phyloP scores from a whole-genome alignment of 2,888 invertebrate genomes.

The Actias luna region DNA sequence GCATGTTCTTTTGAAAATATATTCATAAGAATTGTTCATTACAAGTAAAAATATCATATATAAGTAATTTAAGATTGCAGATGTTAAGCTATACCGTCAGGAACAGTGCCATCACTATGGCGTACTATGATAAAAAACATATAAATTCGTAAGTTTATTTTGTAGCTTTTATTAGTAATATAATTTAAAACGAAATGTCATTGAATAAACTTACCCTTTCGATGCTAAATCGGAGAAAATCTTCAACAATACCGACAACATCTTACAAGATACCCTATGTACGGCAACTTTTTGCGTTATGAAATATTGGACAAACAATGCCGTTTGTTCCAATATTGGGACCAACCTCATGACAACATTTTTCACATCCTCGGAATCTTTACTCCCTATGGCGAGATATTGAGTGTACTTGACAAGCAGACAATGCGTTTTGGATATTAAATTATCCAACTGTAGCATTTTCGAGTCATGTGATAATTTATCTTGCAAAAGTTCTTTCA shows the following conservation, averaged over 20 bases:
- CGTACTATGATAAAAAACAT: not conserved
- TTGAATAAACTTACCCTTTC: slow-evolving; percentile 80
- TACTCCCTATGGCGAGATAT: slow-evolving; percentile 48
- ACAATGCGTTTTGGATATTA: slow-evolving; percentile 63
- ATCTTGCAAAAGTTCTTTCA: slow-evolving; percentile 85
- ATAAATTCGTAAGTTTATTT: not conserved
- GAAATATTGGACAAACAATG: slow-evolving; percentile 88
- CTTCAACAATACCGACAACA: slow-evolving; percentile 90
- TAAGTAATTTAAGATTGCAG: too few relatives aligned
- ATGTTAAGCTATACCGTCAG: too few relatives aligned
- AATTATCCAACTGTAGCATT: slow-evolving; percentile 77
- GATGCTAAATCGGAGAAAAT: slow-evolving; percentile 92
- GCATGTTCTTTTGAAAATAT: too few relatives aligned
- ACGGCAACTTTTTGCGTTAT: slow-evolving; percentile 89
- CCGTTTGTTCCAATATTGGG: slow-evolving; percentile 90
- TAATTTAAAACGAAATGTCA: not conserved
- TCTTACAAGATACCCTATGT: slow-evolving; percentile 90
- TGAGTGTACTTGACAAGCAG: slow-evolving; percentile 69
- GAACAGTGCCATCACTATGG: too few relatives aligned
- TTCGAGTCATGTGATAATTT: slow-evolving; percentile 83
- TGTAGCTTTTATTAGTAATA: too few relatives aligned
- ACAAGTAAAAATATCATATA: too few relatives aligned
- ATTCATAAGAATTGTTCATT: too few relatives aligned
- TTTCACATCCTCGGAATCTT: slow-evolving; percentile 43
- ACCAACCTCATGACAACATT: slow-evolving; percentile 72